phyloP scores from a whole-genome alignment of 1,140 invertebrate species.

The Branchinecta lynchi region DNA sequence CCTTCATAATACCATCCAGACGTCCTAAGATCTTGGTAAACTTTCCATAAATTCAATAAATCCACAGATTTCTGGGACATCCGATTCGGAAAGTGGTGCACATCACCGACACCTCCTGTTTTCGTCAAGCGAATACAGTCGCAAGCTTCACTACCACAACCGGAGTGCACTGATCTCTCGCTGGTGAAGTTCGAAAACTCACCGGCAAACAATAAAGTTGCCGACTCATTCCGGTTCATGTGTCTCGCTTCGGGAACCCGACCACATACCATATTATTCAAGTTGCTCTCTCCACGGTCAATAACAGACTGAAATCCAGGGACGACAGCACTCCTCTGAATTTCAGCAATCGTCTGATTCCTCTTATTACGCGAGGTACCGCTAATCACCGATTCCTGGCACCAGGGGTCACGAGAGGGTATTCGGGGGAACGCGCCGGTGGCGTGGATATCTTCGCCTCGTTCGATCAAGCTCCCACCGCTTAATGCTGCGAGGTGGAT shows the following conservation, averaged over 20 bases:
- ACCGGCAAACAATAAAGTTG: slow-evolving; percentile 7
- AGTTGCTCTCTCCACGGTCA: not conserved
- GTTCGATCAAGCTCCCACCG: not conserved
- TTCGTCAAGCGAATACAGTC: not conserved
- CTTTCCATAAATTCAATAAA: not conserved
- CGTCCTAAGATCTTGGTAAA: not conserved
- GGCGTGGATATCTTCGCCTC: not conserved
- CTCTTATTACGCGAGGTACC: not conserved
- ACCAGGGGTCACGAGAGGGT: not conserved
- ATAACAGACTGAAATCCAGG: too few species aligned
- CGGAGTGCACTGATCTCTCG: not conserved
- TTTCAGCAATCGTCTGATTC: not conserved
- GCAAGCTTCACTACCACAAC: not conserved
- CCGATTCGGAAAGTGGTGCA: too few species aligned
- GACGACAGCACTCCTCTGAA: too few species aligned
- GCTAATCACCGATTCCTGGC: not conserved
- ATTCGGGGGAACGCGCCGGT: not conserved
- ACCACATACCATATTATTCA: not conserved
- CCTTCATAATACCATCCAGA: slow-evolving; percentile 11
- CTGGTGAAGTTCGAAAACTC: not conserved
- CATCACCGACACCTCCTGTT: too few species aligned
- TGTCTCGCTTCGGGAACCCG: not conserved
- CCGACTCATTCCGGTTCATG: not conserved
- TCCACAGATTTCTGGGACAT: too few species aligned
- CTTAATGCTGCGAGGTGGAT: not conserved